phyloP scores from a whole-genome alignment of 2,113 vertebrate genomes.

The Reinhardtius hippoglossoides region DNA sequence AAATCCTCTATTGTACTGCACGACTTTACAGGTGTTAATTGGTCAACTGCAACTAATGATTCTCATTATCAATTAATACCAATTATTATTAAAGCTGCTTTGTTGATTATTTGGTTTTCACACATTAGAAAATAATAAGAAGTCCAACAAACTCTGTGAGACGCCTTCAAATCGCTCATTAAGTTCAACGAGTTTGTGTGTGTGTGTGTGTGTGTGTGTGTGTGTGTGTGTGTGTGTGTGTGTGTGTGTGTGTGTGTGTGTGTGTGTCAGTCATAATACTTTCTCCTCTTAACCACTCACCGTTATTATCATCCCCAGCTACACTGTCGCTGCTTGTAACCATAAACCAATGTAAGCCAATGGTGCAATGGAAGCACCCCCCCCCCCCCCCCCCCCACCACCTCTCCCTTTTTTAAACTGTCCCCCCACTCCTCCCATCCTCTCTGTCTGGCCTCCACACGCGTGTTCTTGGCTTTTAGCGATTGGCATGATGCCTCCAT shows the following conservation, averaged over 20 bases:
- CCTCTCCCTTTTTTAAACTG: slow-evolving; percentile 25
- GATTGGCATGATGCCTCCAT: neutral
- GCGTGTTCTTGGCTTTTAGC: slow-evolving; percentile 19
- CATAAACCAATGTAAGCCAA: slow-evolving; percentile 56
- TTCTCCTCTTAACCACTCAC: slow-evolving; percentile 61
- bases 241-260: slow-evolving; percentile 16
- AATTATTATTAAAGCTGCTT: no score
- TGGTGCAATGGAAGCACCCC: slow-evolving; percentile 39
- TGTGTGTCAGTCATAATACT: slow-evolving; percentile 10
- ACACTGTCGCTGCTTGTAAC: slow-evolving; percentile 35
- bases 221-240: neutral
- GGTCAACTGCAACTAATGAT: no score
- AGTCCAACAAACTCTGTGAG: no score
- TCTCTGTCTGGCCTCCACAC: neutral
- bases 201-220: neutral
- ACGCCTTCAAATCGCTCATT: no score
- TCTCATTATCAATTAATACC: no score
- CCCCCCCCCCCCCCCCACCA: neutral
- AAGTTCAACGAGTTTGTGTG: slow-evolving; percentile 8
- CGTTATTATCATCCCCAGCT: slow-evolving; percentile 49
- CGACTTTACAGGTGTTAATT: no score
- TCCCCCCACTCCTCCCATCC: slow-evolving; percentile 35
- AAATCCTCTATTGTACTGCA: no score
- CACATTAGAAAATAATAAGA: no score
- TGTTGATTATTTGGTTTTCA: no score